phyloP scores from a whole-genome alignment of 2,888 invertebrate genomes.

The Drosophila fungiperda region DNA sequence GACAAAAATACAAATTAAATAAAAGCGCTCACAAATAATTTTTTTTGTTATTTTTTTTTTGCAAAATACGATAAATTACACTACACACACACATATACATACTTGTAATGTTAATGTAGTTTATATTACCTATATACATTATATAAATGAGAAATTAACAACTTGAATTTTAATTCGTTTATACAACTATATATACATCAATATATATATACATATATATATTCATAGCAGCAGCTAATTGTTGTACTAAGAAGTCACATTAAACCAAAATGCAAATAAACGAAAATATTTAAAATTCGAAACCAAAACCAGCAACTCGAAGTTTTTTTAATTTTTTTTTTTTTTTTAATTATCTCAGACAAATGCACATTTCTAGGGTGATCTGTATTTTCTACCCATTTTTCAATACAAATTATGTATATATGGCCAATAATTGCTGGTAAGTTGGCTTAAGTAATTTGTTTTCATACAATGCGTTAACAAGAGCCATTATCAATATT shows the following conservation, averaged over 20 bases:
- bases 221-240: constrained; percentile 70
- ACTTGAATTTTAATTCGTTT: constrained; percentile 75
- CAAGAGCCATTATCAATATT: background rate
- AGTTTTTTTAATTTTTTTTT: background rate
- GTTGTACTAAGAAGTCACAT: constrained; percentile 76
- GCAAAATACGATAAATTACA: constrained; percentile 57
- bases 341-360: background rate
- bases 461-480: background rate
- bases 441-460: background rate
- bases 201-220: constrained; percentile 37
- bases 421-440: background rate
- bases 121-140: constrained; percentile 31
- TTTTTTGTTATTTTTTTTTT: constrained; percentile 65
- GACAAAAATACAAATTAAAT: constrained; percentile 29
- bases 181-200: constrained; percentile 52
- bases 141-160: constrained; percentile 45
- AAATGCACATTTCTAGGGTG: constrained; percentile 19
- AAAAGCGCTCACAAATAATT: constrained; percentile 48
- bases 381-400: background rate
- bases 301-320: background rate
- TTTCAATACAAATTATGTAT: background rate
- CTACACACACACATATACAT: constrained; percentile 52
- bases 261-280: constrained; percentile 70
- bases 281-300: constrained; percentile 72
- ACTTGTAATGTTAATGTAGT: constrained; percentile 59